phyloP scores from a whole-genome alignment of 2,888 invertebrate genomes.

The Nemoura dubitans region DNA sequence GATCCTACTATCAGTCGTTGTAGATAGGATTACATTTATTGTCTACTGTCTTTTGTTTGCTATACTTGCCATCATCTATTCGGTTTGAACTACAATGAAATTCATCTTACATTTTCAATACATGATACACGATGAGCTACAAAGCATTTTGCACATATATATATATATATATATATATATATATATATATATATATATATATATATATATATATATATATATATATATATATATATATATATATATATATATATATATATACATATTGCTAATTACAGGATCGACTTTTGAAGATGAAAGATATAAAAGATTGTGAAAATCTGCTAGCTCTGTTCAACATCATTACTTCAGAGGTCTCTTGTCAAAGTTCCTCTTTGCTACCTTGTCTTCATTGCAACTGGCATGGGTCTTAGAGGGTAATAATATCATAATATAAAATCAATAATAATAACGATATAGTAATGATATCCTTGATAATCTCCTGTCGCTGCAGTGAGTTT shows the following conservation, averaged over 20 bases:
- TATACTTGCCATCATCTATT: constrained; percentile 63
- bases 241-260: too few species aligned
- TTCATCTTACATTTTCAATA: background rate
- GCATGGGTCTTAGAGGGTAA: background rate
- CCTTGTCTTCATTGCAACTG: background rate
- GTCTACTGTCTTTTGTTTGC: constrained; percentile 66
- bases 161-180: too few species aligned
- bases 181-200: too few species aligned
- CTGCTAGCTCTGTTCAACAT: background rate
- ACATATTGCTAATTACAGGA: background rate
- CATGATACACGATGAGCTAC: background rate
- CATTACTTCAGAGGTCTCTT: background rate
- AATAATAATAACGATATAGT: background rate
- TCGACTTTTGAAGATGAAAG: background rate
- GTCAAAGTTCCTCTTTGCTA: background rate
- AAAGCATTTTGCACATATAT: background rate
- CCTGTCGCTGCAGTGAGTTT: too few species aligned
- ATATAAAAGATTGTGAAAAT: background rate
- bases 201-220: too few species aligned
- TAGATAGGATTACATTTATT: constrained; percentile 70
- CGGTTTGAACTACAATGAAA: constrained; percentile 55
- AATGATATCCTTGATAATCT: background rate
- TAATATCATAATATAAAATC: background rate
- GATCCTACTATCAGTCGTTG: constrained; percentile 69
- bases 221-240: too few species aligned